Conservation (phyloP, 1,140 invertebrate genomes). For the Tetragnatha versicolor region DNA sequence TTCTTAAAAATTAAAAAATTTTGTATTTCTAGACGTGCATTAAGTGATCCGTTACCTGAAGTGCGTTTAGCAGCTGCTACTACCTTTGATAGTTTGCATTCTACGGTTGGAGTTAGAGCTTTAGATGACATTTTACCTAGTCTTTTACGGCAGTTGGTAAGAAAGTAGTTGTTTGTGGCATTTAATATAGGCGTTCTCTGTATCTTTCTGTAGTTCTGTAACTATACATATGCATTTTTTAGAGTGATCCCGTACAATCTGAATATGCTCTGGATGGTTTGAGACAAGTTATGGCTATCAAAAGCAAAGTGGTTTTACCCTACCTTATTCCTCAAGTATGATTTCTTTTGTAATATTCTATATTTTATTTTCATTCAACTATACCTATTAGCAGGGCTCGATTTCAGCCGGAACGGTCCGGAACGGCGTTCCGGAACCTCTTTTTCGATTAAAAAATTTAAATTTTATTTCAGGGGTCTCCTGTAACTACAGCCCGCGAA, state of each 20-base stretch:
- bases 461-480: no score
- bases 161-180: not conserved
- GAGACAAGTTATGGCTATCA: conserved; percentile 95
- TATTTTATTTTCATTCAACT: not conserved
- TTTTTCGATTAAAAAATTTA: no score
- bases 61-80: conserved; percentile 93
- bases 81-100: conserved; percentile 95
- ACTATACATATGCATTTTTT: conserved; percentile 58
- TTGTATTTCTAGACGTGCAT: conserved; percentile 73
- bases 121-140: conserved; percentile 96
- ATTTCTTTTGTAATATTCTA: not conserved
- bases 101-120: conserved; percentile 90
- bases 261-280: conserved; percentile 92
- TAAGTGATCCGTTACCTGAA: conserved; percentile 91
- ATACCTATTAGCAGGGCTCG: no score
- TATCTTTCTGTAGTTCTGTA: not conserved
- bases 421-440: no score
- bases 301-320: conserved; percentile 92
- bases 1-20: no score
- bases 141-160: conserved; percentile 76
- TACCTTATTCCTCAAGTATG: conserved; percentile 86
- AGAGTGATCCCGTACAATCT: conserved; percentile 78
- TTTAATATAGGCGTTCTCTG: not conserved
- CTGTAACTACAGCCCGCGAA: no score
- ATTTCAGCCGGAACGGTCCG: no score